phyloP scores from a whole-genome alignment of 2,797 vertebrate species.

The Lepus oiostolus region DNA sequence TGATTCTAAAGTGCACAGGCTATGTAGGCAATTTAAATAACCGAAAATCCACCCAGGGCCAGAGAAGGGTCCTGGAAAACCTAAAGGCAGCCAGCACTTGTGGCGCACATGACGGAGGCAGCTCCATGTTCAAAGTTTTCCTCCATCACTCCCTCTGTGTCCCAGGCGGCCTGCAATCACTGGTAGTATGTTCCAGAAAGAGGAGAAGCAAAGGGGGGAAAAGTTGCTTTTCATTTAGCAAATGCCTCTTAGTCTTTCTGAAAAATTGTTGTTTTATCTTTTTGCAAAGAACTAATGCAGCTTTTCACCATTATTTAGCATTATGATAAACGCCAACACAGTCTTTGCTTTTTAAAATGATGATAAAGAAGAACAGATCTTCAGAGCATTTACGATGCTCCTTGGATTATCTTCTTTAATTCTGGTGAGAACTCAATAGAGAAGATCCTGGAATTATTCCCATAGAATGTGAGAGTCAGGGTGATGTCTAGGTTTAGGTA shows the following conservation, averaged over 20 bases:
- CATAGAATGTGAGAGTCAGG: background rate
- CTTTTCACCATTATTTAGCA: background rate
- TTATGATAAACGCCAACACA: background rate
- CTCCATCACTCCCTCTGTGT: background rate
- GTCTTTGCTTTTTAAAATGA: background rate
- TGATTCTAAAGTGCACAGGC: background rate
- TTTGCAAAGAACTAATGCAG: slow-evolving; percentile 13
- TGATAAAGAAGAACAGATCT: background rate
- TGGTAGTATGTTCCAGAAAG: background rate
- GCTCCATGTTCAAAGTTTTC: background rate
- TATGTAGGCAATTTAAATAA: background rate
- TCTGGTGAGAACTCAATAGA: background rate
- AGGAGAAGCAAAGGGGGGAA: background rate
- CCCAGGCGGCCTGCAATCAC: background rate
- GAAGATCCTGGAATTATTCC: slow-evolving; percentile 1
- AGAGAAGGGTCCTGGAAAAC: background rate
- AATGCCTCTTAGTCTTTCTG: background rate
- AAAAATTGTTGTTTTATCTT: background rate
- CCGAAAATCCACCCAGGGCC: background rate
- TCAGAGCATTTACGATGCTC: background rate
- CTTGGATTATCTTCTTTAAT: slow-evolving; percentile 10
- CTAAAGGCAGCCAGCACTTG: background rate
- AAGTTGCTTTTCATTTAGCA: background rate
- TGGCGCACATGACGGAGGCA: background rate
- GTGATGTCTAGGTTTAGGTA: background rate